Evolutionary conservation across 1,140 invertebrate species (phyloP), one percentile per base, ranked within the genome.

Genomic region (Eufriesea mexicana): DNA sequence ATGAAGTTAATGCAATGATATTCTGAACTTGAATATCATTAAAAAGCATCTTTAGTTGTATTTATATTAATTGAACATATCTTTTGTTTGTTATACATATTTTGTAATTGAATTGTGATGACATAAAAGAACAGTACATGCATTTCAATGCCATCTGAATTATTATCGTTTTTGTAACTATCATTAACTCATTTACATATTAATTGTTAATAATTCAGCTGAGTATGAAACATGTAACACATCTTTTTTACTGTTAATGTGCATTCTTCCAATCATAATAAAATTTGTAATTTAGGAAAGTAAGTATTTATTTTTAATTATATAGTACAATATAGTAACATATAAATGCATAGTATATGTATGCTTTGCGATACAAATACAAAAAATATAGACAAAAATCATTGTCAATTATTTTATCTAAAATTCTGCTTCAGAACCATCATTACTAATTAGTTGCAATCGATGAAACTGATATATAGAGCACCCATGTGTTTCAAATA

Each of bases 401-500:
- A 82, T 61, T 61, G 55, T 82, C 68, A 77, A 72, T 77, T 64
- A 62, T 57, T 20, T 62, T 55, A 76, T 51, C 90, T 83, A 93
- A 81, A 93, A 93, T 83, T 93, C 93, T 73, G 92, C 76, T 57
- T 92, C 92, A 18, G 72, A 79, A 79, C 64, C 73, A 66, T 90
- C 84, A 64, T 73, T 89, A 75, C 80, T 85, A 45, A 86, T 35
- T 23, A 88, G 83, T 81, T 86, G 86, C 73, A 90, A 86, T 25
- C 90, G 81, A 71, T 91, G 84, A 78, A 91, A 89, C 79, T 94
- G 93, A 83, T 94, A 92, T 62, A 88, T 74, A 16, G 90, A 89
- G 78, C 92, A 93, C 73, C 93, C 92, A 83, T 94, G 93, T 51
- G 93, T 93, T 81, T 92, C 86, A 80, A 94, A 90, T 83, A 93